Evolutionary conservation across 2,797 vertebrate genomes (phyloP), one percentile per base, ranked within the genome.

Genomic region (Parauchenoglanis ngamensis): DNA sequence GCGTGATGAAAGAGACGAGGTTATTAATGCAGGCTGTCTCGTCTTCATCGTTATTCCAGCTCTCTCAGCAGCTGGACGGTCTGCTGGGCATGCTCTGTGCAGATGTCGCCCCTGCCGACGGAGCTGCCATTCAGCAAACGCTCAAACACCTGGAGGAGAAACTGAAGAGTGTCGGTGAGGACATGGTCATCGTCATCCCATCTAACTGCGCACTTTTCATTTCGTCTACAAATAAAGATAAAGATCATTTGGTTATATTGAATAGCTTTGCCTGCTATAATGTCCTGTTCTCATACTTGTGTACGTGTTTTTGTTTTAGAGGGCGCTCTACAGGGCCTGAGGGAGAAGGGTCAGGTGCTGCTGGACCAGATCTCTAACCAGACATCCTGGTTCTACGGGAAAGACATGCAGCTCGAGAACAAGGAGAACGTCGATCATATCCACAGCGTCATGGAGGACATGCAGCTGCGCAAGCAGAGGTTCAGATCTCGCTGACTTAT

Each of bases 121-220:
- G 98, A 92, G 97, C 97, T 85, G 96, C 97, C 49, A 98, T 99
- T 94, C 98, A 99, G 92, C 98, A 99, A 88, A 98, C 97, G 89
- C 96, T 99, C 92, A 99, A 99, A 93, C 95, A 98, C 85, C 95
- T 99, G 93, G 98, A 99, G 95, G 98, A 99, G 95, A 99, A 99
- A 91, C 95, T 99, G 87, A 98, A 99, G 95, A 97, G 96, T 89
- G 98, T 99, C 79, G 98, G 98, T 99, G 94, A 92, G 85, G 4
- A 57, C 28, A 2, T 12, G 10, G 7, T 40, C 35, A 28, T 81
- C 40, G 3, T 49, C 44, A 7, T 75, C n/a, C 35, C 77, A 4
- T 49, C 23, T 12, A n/a, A n/a, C 12, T 15, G 57, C 44, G 31
- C 0, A 17, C 15, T 35, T n/a, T 82, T 46, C 23, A 46, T 49